phyloP scores from a whole-genome alignment of 2,113 vertebrate genomes.

The Melanerpes formicivorus region DNA sequence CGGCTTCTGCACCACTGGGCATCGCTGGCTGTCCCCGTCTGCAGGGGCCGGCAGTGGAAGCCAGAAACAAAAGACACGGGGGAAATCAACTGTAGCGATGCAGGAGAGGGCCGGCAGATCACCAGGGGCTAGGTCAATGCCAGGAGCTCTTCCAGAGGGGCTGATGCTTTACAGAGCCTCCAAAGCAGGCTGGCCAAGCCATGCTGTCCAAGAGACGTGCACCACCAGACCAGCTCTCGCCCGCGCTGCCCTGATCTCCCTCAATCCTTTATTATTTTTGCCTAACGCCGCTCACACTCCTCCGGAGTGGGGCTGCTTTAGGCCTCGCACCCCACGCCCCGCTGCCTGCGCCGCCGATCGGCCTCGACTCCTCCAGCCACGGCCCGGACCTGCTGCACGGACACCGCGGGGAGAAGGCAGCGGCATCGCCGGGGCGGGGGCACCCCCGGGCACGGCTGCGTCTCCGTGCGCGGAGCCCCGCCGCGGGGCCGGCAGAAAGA shows the following conservation, averaged over 20 bases:
- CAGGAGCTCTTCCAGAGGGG: neutral
- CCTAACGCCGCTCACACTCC: neutral
- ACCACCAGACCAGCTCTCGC: neutral
- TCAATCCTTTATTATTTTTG: neutral
- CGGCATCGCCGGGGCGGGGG: neutral
- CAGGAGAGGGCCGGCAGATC: neutral
- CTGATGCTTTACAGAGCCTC: neutral
- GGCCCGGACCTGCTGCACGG: neutral
- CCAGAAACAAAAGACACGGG: neutral
- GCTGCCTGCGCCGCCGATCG: neutral
- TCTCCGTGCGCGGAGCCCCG: neutral
- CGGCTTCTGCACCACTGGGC: rapidly evolving
- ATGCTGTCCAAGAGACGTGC: neutral
- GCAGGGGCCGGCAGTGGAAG: neutral
- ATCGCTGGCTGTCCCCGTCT: neutral
- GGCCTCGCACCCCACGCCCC: neutral
- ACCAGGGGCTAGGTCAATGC: neutral
- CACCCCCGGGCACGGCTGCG: neutral
- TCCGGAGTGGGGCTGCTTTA: neutral
- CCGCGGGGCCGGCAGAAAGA: neutral
- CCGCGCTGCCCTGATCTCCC: neutral
- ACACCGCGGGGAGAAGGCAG: neutral
- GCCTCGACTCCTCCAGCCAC: neutral
- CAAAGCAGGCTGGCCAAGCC: neutral
- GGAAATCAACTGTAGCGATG: neutral